phyloP scores from a whole-genome alignment of 2,888 invertebrate genomes.

The Doris montereyensis region DNA sequence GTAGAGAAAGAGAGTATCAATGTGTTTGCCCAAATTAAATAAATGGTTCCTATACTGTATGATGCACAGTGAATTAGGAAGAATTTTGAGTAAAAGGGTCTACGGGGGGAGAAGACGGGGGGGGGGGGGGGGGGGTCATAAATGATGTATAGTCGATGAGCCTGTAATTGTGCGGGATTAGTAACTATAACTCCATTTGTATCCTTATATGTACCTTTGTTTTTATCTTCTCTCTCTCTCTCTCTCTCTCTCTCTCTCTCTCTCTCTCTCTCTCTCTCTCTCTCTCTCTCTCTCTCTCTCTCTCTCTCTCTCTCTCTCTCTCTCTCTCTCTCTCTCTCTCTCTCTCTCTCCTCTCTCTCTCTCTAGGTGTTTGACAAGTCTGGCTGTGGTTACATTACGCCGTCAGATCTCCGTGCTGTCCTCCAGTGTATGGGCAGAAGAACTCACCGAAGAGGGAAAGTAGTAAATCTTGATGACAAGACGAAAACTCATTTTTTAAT shows the following conservation, averaged over 20 bases:
- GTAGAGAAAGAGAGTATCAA: no score
- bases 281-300: background rate
- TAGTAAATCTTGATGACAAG: no score
- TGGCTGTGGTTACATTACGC: conserved; percentile 67
- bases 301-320: background rate
- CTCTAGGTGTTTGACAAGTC: conserved; percentile 66
- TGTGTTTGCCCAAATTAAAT: no score
- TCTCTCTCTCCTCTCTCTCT: background rate
- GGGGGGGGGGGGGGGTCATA: no score
- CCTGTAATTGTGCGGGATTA: no score
- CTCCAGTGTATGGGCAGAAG: conserved; percentile 68
- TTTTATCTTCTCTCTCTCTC: background rate
- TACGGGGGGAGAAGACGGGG: no score
- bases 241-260: conserved; percentile 18
- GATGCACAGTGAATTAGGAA: no score
- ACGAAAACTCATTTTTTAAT: no score
- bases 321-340: background rate
- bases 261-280: conserved; percentile 16
- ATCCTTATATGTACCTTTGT: background rate
- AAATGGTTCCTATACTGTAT: no score
- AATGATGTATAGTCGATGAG: no score
- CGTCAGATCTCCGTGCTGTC: conserved; percentile 65
- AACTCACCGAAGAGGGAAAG: conserved; percentile 66
- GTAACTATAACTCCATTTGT: background rate
- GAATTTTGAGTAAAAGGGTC: no score